phyloP scores from a whole-genome alignment of 2,113 vertebrate species.

The Syngnathus typhle region DNA sequence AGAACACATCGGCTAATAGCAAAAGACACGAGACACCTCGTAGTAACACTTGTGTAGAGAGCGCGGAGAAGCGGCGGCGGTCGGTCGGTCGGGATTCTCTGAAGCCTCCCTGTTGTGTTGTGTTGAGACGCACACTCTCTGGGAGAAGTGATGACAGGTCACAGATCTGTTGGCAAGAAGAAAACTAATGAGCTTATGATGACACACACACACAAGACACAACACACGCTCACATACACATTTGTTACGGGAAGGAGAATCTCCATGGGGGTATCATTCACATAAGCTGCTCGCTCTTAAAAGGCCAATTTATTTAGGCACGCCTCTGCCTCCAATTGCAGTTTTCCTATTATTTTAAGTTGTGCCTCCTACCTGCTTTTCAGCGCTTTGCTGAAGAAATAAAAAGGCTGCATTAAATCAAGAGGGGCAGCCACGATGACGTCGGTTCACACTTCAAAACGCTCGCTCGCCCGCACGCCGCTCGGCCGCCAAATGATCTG shows the following conservation, averaged over 20 bases:
- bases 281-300: constrained; percentile 46
- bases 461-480: constrained; percentile 43
- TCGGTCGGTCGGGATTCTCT: constrained; percentile 9
- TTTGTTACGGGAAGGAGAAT: constrained; percentile 55
- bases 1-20: constrained; percentile 40
- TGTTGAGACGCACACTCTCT: constrained; percentile 27
- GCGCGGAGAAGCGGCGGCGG: constrained; percentile 7
- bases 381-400: constrained; percentile 38
- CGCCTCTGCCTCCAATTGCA: constrained; percentile 41
- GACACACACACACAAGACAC: constrained; percentile 36
- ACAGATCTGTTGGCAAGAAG: constrained; percentile 57
- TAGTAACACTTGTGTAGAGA: constrained; percentile 39
- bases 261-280: constrained; percentile 45
- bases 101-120: constrained; percentile 40
- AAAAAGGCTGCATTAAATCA: constrained; percentile 59
- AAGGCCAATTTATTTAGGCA: constrained; percentile 44
- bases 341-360: constrained; percentile 30
- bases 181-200: constrained; percentile 69
- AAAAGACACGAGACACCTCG: constrained; percentile 50
- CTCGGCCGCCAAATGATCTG: constrained; percentile 46
- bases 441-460: constrained; percentile 45
- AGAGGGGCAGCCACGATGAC: constrained; percentile 54
- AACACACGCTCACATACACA: constrained; percentile 27
- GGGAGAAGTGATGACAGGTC: constrained; percentile 60
- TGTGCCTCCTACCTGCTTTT: constrained; percentile 38